Evolutionary conservation across 2,888 invertebrate genomes (phyloP).

Genomic region (Chaetoderma sp.): DNA sequence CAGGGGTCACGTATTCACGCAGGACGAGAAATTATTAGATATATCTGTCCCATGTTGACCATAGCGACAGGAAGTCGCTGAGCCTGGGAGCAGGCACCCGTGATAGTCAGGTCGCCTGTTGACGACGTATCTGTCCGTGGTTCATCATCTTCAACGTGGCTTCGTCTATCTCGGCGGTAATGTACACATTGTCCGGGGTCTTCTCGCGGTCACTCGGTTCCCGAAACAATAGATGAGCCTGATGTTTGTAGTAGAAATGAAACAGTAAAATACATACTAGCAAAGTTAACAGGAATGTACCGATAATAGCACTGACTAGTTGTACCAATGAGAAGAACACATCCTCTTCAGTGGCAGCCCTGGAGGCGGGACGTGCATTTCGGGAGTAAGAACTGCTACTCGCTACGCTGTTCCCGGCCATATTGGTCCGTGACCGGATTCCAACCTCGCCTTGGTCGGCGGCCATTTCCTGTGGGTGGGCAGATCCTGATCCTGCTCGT

Average conservation of each 20-base stretch:
- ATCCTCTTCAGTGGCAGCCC: conserved; percentile 7
- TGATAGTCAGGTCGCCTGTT: too few relatives aligned
- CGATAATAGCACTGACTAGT: conserved; percentile 65
- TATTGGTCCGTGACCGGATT: conserved; percentile 32
- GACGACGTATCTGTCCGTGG: too few relatives aligned
- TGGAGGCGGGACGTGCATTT: too few relatives aligned
- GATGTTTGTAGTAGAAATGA: conserved; percentile 49
- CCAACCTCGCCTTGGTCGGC: conserved; percentile 14
- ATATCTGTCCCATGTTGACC: too few relatives aligned
- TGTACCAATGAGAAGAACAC: conserved; percentile 58
- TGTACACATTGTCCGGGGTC: conserved; percentile 37
- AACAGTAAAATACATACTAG: conserved; percentile 59
- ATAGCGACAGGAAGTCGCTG: too few relatives aligned
- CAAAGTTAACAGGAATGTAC: conserved; percentile 64
- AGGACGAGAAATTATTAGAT: too few relatives aligned
- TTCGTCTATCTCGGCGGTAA: conserved; percentile 43
- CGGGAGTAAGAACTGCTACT: conserved; percentile 1
- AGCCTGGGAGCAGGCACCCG: too few relatives aligned
- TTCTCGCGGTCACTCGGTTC: conserved; percentile 18
- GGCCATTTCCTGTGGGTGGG: conserved; percentile 11
- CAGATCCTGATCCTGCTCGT: too few relatives aligned
- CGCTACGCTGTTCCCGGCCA: conserved; percentile 31
- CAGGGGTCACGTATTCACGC: too few relatives aligned
- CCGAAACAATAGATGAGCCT: conserved; percentile 9
- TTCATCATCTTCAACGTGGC: conserved; percentile 45